Percentiles rank a stretch among this genome's conserved stretches.
phyloP scores from a whole-genome alignment of 2,113 vertebrate genomes.

The Heloderma charlesbogerti region DNA sequence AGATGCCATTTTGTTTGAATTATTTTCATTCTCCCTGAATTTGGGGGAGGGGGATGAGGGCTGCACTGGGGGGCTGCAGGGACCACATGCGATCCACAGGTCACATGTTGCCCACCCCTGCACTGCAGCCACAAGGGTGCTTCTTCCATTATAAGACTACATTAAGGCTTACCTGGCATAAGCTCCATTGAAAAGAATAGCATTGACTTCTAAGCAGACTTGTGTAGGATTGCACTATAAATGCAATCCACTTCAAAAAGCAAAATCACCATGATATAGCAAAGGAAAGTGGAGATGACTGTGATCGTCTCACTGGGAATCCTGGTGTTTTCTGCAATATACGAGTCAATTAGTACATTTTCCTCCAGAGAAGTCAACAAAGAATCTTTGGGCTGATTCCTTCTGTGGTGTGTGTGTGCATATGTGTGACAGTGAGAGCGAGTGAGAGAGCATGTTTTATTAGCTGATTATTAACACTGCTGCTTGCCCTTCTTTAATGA shows the following conservation, averaged over 20 bases:
- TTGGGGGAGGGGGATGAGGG: too few relatives aligned
- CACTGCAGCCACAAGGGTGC: background rate
- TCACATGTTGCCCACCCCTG: too few relatives aligned
- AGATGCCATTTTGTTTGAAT: too few relatives aligned
- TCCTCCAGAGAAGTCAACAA: background rate
- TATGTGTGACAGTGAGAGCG: too few relatives aligned
- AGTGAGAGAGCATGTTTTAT: background rate
- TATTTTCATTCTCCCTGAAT: too few relatives aligned
- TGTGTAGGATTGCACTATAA: too few relatives aligned
- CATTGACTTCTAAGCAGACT: too few relatives aligned
- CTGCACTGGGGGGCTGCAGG: too few relatives aligned
- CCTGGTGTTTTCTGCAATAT: background rate
- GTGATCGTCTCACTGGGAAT: background rate
- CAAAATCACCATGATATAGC: background rate
- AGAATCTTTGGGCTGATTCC: background rate
- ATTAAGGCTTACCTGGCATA: background rate
- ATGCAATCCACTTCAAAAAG: background rate
- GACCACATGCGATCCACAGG: too few relatives aligned
- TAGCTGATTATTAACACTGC: background rate
- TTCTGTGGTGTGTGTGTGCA: background rate
- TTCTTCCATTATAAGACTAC: background rate
- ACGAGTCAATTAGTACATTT: background rate
- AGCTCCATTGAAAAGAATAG: too few relatives aligned
- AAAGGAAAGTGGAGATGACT: background rate
- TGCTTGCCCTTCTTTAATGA: conserved; percentile 26